These are phyloP conservation scores for Rhinichthys osculus DNA, from an alignment of 2,797 vertebrate species.

Conservation along the genomic window DNA sequence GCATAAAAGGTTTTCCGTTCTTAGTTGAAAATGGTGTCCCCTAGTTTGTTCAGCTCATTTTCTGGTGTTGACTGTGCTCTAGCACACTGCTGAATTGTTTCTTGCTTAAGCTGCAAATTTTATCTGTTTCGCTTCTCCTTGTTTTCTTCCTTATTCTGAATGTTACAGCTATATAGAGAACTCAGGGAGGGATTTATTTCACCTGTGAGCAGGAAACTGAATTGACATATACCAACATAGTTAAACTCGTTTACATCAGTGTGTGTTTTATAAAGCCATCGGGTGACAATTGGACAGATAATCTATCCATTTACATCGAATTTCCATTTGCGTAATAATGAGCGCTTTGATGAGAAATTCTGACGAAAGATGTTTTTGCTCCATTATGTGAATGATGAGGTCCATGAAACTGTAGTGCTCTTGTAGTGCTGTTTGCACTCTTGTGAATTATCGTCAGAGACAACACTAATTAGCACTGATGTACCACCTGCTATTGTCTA, in stretches of 20 bases:
- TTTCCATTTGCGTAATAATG: slow-evolving; percentile 39
- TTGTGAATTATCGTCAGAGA: slow-evolving; percentile 46
- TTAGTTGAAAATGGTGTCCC: not conserved
- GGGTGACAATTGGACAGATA: slow-evolving; percentile 44
- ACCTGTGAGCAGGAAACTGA: not conserved
- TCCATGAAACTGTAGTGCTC: slow-evolving; percentile 15
- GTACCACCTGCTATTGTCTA: slow-evolving; percentile 42
- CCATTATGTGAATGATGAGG: slow-evolving; percentile 9
- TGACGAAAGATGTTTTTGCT: slow-evolving; percentile 20
- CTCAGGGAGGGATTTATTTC: not conserved
- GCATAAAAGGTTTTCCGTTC: not conserved
- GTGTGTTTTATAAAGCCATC: not conserved
- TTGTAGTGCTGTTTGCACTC: slow-evolving; percentile 38
- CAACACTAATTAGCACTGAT: slow-evolving; percentile 53
- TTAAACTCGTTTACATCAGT: slow-evolving; percentile 6
- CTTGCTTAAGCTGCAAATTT: not conserved
- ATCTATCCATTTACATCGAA: slow-evolving; percentile 46
- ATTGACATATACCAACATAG: not conserved
- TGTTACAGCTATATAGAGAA: not conserved
- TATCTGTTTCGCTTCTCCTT: not conserved
- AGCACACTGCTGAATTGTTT: not conserved
- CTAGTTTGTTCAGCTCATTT: not conserved
- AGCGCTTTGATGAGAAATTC: not conserved
- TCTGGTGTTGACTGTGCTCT: not conserved
- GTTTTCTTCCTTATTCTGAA: not conserved